Base-by-base conservation (phyloP, 2,113 vertebrate genomes). In the Callorhinus ursinus region DNA sequence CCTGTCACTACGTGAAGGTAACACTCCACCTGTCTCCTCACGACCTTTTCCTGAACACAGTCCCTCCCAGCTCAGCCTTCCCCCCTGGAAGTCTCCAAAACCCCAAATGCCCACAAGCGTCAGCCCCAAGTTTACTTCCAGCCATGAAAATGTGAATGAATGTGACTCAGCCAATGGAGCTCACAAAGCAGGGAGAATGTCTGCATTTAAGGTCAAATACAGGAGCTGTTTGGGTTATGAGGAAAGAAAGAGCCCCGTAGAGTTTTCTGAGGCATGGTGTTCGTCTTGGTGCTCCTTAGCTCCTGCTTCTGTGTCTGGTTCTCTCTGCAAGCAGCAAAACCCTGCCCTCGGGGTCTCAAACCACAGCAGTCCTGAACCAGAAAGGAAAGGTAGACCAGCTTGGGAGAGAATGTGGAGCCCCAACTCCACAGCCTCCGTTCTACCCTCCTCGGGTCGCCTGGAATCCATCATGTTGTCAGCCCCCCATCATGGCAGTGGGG, bases 241-340 rank as follows among this genome's bases (percentile, higher is more conserved):
- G 69, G 5, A 42, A 42, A 83, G 69, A 7, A 39, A 28, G 22
- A 86, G 39, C 46, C 31, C 21, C 53, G 3, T 36, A 2, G 4
- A 13, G 24, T 15, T 46, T 82, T 53, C 88, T 2, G 39, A 74
- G 49, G 72, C 22, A 33, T 4, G 24, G 4, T 1, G 10, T 39
- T 77, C 6, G 0, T 10, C 67, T 26, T 4, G 0, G 4, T 13
- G 36, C 42, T 19, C 49, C 67, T 22, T 7, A 5, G 57, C 19
- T 55, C 36, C 31, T 0, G 33, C 2, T 46, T 63, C 46, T 28
- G 0, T 10, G 10, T 2, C 51, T 63, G 42, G 11, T 33, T 81
- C 57, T 91, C 3, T n/a, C 51, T 65, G 55, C 4, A 1, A 81
- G 91, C 74, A 2, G 28, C 4, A 3, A 53, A 39, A 89, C 6